These are phyloP conservation scores for Eremobia ochroleuca DNA, from an alignment of 2,888 invertebrate species.

Conservation along the genomic window DNA sequence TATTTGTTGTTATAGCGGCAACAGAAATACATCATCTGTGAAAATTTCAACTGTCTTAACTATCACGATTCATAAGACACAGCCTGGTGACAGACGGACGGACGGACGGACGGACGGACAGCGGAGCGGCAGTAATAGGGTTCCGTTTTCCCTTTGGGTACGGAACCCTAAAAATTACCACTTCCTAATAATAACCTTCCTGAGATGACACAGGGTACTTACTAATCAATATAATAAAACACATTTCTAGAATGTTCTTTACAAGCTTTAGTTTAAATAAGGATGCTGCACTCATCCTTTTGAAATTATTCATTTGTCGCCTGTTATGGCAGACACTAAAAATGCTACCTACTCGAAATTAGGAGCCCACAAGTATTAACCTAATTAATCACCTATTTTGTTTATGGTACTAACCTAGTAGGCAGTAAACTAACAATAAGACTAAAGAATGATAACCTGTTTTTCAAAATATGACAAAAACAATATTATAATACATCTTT, in stretches of 20 bases:
- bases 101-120: too few species aligned
- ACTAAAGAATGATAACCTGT: not conserved
- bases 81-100: too few species aligned
- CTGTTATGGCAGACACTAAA: conserved; percentile 6
- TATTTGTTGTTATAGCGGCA: too few species aligned
- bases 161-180: not conserved
- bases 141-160: too few species aligned
- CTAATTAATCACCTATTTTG: not conserved
- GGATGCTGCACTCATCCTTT: not conserved
- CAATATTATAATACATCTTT: conserved; percentile 1
- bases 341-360: conserved; percentile 28
- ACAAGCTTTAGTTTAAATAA: not conserved
- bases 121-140: too few species aligned
- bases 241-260: not conserved
- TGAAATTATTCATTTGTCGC: not conserved
- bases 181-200: not conserved
- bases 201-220: not conserved
- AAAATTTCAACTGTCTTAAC: too few species aligned
- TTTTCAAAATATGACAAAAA: conserved; percentile 9
- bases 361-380: not conserved
- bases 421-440: not conserved
- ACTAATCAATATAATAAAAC: not conserved
- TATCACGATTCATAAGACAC: too few species aligned
- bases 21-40: too few species aligned
- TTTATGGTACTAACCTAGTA: conserved; percentile 3